These are phyloP conservation scores for Melanotaenia trifasciata DNA, from an alignment of 2,797 vertebrate species.

Conservation along the genomic window DNA sequence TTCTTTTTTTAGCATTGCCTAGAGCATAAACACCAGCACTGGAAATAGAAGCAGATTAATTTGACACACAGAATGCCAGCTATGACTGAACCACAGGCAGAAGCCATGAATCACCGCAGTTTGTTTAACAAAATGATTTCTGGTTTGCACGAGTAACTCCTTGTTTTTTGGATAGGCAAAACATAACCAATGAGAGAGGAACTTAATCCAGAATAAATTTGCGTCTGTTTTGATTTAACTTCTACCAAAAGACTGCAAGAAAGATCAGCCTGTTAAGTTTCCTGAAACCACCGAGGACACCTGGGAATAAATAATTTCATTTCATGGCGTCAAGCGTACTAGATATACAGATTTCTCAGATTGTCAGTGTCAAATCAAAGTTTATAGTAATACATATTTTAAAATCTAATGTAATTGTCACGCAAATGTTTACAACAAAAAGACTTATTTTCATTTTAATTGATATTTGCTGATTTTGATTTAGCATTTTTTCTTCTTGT, in stretches of 20 bases:
- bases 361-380: not conserved
- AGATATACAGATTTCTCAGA: not conserved
- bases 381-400: not conserved
- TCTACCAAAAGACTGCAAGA: not conserved
- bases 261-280: not conserved
- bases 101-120: slow-evolving; percentile 32
- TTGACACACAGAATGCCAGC: slow-evolving; percentile 62
- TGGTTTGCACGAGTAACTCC: slow-evolving; percentile 27
- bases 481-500: slow-evolving; percentile 1
- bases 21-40: slow-evolving; percentile 72
- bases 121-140: slow-evolving; percentile 23
- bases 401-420: not conserved
- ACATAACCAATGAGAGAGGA: not conserved
- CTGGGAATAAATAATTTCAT: not conserved
- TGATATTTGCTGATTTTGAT: slow-evolving; percentile 9
- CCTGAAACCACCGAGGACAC: not conserved
- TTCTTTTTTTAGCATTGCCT: slow-evolving; percentile 53
- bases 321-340: not conserved
- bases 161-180: not conserved
- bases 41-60: slow-evolving; percentile 71
- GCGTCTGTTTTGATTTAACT: slow-evolving; percentile 10
- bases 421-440: too few relatives aligned
- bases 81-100: slow-evolving; percentile 40
- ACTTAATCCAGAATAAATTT: slow-evolving; percentile 4
- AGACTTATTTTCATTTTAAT: too few relatives aligned